A percentile compares a stretch with the other conserved stretches of the same genome.
Evolutionary conservation across 1,140 invertebrate species (phyloP).

Genomic region (Leptonema lineaticorne): DNA sequence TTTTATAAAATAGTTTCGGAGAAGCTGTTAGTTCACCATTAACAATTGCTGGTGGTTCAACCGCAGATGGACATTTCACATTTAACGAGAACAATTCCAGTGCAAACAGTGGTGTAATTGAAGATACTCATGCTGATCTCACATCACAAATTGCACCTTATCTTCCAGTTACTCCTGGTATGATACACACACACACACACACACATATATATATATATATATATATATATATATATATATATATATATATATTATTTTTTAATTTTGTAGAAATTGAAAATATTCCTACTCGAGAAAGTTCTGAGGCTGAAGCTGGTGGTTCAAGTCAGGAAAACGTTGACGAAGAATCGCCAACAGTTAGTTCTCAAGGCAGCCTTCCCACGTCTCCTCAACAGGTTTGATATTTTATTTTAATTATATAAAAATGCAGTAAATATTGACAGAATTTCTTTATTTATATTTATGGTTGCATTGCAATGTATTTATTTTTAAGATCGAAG

Average conservation of each 20-base stretch:
- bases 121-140: slow-evolving; percentile 76
- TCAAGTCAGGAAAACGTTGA: slow-evolving; percentile 41
- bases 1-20: slow-evolving; percentile 63
- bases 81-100: slow-evolving; percentile 59
- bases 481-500: slow-evolving; percentile 17
- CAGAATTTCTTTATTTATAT: background rate
- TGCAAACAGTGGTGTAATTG: slow-evolving; percentile 68
- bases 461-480: background rate
- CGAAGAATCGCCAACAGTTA: slow-evolving; percentile 53
- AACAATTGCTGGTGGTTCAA: slow-evolving; percentile 44
- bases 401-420: background rate
- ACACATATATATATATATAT: too few species aligned
- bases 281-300: slow-evolving; percentile 8
- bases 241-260: background rate
- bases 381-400: slow-evolving; percentile 21
- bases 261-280: slow-evolving; percentile 6
- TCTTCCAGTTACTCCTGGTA: slow-evolving; percentile 51
- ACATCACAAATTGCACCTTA: slow-evolving; percentile 73
- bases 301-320: slow-evolving; percentile 34
- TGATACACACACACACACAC: too few species aligned
- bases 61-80: slow-evolving; percentile 65
- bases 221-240: too few species aligned
- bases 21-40: slow-evolving; percentile 87
- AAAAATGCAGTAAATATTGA: background rate
- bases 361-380: slow-evolving; percentile 48